Evolutionary conservation across 2,888 invertebrate genomes (phyloP), one percentile per base, ranked within the genome.

Genomic region (Scaeva pyrastri): DNA sequence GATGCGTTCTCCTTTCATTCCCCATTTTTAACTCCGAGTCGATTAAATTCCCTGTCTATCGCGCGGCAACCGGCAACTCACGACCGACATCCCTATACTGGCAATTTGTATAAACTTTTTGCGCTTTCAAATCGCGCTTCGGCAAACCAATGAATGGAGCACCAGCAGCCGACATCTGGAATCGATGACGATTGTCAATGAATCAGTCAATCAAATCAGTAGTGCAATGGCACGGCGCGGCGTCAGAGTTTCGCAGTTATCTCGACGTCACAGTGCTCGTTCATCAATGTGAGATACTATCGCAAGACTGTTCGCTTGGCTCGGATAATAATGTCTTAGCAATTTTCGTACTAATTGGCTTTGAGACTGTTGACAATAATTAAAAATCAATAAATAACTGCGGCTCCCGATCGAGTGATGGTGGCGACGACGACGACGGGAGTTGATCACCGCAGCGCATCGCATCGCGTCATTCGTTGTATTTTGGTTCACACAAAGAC

Each of bases 381-480:
- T 81, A 85, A 85, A 76, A 66, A 76, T 72, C 80, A 80, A 85
- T 81, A 76, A 81, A 85, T 73, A 74, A 62, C 55, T 73, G 76
- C 70, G 72, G 73, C 81, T 76, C 68, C 48, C 52, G 16, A 48
- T 62, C 50, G 26, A 50, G n/a, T n/a, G n/a, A n/a, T n/a, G n/a
- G n/a, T 39, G 48, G 4, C 55, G 16, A 36, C 39, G 73, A 64
- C 68, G 55, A 41, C 41, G 39, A 41, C 48, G 45, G 72, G 48
- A 48, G 48, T 60, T 50, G 2, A 26, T 26, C 14, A 52, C 23
- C 12, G 52, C 26, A 2, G 2, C 1, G 2, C 4, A 6, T 6
- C 6, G 14, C 2, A 1, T 2, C 19, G 16, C 10, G 45, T 14
- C 12, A 41, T 55, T 71, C 39, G 21, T 60, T n/a, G 26, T 76